These are phyloP conservation scores for Coracopsis vasa DNA, from an alignment of 2,113 vertebrate species.

Conservation along the genomic window DNA sequence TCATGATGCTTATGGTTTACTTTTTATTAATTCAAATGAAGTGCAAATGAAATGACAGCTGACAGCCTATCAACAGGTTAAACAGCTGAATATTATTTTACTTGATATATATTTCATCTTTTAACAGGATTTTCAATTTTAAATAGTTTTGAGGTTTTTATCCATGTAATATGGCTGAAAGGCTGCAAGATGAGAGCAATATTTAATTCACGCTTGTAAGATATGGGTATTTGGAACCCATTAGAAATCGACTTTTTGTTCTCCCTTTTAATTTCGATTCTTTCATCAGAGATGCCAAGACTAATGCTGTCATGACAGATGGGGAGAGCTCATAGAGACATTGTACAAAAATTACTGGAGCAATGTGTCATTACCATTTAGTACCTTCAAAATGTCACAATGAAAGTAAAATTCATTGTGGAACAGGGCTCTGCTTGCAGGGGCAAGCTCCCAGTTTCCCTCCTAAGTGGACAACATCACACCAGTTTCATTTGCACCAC, in stretches of 20 bases:
- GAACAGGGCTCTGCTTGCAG: neutral
- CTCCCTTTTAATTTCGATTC: conserved; percentile 66
- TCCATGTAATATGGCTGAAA: conserved; percentile 19
- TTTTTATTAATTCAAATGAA: conserved; percentile 70
- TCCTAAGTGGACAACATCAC: neutral
- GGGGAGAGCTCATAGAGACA: conserved; percentile 46
- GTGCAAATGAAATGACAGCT: conserved; percentile 64
- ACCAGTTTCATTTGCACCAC: neutral
- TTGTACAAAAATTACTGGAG: conserved; percentile 63
- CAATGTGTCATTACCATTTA: conserved; percentile 53
- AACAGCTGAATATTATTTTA: conserved; percentile 55
- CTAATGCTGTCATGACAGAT: conserved; percentile 65
- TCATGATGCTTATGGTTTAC: conserved; percentile 56
- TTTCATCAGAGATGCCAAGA: conserved; percentile 68
- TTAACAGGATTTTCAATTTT: conserved; percentile 55
- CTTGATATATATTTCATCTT: conserved; percentile 52
- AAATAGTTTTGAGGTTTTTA: conserved; percentile 17
- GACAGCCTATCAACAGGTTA: conserved; percentile 61
- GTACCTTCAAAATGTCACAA: conserved; percentile 64
- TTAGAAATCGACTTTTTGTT: conserved; percentile 57
- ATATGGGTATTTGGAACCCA: conserved; percentile 56
- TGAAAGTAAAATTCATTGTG: conserved; percentile 13
- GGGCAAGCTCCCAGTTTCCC: neutral
- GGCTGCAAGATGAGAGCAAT: conserved; percentile 53
- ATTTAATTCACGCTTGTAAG: conserved; percentile 59